Percentiles rank a stretch among this genome's conserved stretches.
phyloP scores from a whole-genome alignment of 2,888 invertebrate genomes.

The Orthosia incerta region DNA sequence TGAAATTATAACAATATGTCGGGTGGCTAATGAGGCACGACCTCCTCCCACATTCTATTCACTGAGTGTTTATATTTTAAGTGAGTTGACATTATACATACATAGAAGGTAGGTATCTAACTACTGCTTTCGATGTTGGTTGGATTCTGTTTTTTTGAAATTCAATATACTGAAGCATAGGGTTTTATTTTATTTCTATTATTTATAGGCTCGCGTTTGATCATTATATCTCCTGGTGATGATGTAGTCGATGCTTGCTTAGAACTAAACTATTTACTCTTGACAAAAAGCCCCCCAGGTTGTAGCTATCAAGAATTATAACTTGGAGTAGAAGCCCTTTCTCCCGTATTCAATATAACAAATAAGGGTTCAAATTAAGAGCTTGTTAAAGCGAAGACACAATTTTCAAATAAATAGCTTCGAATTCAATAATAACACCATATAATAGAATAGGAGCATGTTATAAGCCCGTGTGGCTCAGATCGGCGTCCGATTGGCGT shows the following conservation, averaged over 20 bases:
- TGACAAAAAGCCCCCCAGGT: no score
- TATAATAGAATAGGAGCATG: slow-evolving; percentile 30
- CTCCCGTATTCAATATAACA: slow-evolving; percentile 20
- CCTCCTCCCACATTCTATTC: slow-evolving; percentile 27
- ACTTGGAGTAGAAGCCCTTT: slow-evolving; percentile 8
- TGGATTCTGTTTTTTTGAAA: slow-evolving; percentile 27
- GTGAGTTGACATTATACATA: slow-evolving; percentile 25
- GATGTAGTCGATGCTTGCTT: no score
- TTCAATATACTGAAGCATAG: slow-evolving; percentile 14
- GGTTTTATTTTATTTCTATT: no score
- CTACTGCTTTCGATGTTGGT: slow-evolving; percentile 13
- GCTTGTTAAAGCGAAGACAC: slow-evolving; percentile 14
- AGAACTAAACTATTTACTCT: no score
- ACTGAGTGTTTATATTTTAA: slow-evolving; percentile 31
- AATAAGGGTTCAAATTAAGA: slow-evolving; percentile 14
- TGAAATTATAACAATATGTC: slow-evolving; percentile 69
- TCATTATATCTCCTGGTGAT: no score
- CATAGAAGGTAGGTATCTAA: neutral
- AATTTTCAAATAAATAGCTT: slow-evolving; percentile 23
- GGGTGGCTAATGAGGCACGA: slow-evolving; percentile 52
- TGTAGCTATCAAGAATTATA: no score
- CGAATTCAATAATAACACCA: slow-evolving; percentile 20
- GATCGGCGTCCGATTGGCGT: slow-evolving; percentile 46
- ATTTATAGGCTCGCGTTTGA: no score
- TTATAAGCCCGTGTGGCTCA: slow-evolving; percentile 41